Conservation (phyloP, 2,797 vertebrate species). For the Argyrosomus regius region DNA sequence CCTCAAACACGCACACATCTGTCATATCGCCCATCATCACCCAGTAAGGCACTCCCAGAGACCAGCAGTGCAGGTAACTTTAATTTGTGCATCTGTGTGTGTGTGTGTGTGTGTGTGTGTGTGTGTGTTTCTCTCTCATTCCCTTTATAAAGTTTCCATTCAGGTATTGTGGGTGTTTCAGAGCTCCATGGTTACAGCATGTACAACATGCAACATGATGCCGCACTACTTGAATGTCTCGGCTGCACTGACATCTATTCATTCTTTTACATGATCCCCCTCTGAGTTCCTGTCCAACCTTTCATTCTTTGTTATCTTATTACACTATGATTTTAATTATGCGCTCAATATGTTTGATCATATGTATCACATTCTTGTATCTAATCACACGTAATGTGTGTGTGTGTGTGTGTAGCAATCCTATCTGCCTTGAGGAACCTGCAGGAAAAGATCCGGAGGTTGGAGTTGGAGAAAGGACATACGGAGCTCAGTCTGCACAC, state of each 20-base stretch:
- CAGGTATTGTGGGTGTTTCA: constrained; percentile 54
- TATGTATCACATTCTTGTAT: background rate
- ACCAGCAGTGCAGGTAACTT: constrained; percentile 91
- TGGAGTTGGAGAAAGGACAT: constrained; percentile 91
- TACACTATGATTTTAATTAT: background rate
- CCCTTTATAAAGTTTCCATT: constrained; percentile 54
- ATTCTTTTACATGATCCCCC: constrained; percentile 41
- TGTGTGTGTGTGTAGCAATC: constrained; percentile 85
- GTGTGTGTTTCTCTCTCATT: constrained; percentile 21
- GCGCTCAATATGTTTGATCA: background rate
- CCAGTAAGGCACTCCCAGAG: constrained; percentile 91
- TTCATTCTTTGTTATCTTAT: constrained; percentile 14
- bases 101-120: background rate
- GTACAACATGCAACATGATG: constrained; percentile 80
- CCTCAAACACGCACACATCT: constrained; percentile 37
- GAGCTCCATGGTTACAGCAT: constrained; percentile 80
- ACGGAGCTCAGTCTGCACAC: constrained; percentile 84
- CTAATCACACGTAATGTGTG: constrained; percentile 18
- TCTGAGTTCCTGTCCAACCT: background rate
- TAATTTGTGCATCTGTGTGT: constrained; percentile 13
- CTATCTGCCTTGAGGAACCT: constrained; percentile 95
- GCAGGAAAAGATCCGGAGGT: constrained; percentile 92
- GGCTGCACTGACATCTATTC: constrained; percentile 50
- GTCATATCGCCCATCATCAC: constrained; percentile 71
- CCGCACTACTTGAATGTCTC: constrained; percentile 62